A percentile compares a stretch with the other conserved stretches of the same genome.
These are phyloP conservation scores for Torymus texanus DNA, from an alignment of 2,888 invertebrate genomes.

Conservation along the genomic window DNA sequence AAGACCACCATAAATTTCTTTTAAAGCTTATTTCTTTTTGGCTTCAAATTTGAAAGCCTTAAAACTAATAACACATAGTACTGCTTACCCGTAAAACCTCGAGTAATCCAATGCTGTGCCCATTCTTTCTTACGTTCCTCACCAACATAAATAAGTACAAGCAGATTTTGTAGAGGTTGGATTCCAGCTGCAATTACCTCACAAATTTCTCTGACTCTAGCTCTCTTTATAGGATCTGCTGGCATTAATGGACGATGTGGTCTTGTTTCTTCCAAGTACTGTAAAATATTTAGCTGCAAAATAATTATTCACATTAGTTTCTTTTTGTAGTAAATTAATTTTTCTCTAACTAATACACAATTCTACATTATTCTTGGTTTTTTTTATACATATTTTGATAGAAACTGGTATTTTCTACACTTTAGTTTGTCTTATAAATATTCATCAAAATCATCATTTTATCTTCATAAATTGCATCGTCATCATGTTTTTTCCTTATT, in stretches of 20 bases:
- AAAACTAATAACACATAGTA: conserved; percentile 5
- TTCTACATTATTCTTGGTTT: neutral
- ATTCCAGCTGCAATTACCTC: conserved; percentile 96
- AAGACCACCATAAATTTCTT: too few relatives aligned
- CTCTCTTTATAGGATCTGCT: conserved; percentile 89
- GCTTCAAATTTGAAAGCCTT: too few relatives aligned
- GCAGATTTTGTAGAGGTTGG: conserved; percentile 96
- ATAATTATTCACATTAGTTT: conserved; percentile 52
- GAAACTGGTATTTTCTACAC: conserved; percentile 12
- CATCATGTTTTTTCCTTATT: conserved; percentile 13
- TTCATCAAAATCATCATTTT: conserved; percentile 33
- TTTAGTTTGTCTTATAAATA: conserved; percentile 12
- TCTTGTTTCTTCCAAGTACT: conserved; percentile 95
- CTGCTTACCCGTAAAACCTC: conserved; percentile 83
- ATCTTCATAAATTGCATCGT: neutral
- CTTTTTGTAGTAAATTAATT: conserved; percentile 48
- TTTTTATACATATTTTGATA: conserved; percentile 4
- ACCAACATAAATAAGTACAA: conserved; percentile 90
- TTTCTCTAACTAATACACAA: conserved; percentile 20
- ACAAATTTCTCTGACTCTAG: conserved; percentile 94
- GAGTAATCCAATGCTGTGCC: conserved; percentile 94
- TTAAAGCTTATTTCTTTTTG: too few relatives aligned
- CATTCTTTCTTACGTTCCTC: conserved; percentile 94
- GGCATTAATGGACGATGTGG: conserved; percentile 92
- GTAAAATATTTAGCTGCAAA: conserved; percentile 88